phyloP scores from a whole-genome alignment of 2,888 invertebrate species.

The Onthophagus sagittarius region DNA sequence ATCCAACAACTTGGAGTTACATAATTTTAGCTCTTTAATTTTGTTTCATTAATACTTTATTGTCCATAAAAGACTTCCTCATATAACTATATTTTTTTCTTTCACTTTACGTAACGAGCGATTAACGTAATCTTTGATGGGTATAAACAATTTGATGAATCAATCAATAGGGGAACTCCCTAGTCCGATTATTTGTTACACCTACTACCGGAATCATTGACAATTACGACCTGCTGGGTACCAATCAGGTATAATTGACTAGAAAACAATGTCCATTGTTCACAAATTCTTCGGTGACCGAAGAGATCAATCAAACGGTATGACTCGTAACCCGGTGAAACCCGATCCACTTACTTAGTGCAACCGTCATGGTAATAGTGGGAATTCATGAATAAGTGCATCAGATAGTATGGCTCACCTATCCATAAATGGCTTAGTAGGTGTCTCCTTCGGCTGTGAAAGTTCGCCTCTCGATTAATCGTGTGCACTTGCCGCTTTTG shows the following conservation, averaged over 20 bases:
- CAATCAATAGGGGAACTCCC: neutral
- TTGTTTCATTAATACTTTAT: too few species aligned
- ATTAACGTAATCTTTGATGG: too few species aligned
- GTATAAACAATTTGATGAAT: too few species aligned
- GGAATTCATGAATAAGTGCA: constrained; percentile 8
- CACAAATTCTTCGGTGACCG: neutral
- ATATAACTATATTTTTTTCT: too few species aligned
- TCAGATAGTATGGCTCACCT: constrained; percentile 1
- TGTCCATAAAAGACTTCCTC: too few species aligned
- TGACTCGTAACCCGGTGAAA: neutral
- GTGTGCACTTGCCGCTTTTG: neutral
- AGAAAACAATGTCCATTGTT: neutral
- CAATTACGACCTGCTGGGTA: neutral
- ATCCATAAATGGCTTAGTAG: constrained; percentile 1
- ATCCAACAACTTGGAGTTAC: too few species aligned
- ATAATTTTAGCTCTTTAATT: too few species aligned
- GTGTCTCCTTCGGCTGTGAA: constrained; percentile 10
- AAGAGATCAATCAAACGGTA: neutral
- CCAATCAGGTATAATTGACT: neutral
- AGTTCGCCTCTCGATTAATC: constrained; percentile 2
- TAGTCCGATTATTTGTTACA: neutral
- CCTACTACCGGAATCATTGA: neutral
- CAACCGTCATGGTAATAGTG: neutral
- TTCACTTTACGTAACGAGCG: too few species aligned
- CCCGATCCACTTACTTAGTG: neutral